phyloP scores from a whole-genome alignment of 92 coral and sea anemone genomes.

The Porites divaricata region DNA sequence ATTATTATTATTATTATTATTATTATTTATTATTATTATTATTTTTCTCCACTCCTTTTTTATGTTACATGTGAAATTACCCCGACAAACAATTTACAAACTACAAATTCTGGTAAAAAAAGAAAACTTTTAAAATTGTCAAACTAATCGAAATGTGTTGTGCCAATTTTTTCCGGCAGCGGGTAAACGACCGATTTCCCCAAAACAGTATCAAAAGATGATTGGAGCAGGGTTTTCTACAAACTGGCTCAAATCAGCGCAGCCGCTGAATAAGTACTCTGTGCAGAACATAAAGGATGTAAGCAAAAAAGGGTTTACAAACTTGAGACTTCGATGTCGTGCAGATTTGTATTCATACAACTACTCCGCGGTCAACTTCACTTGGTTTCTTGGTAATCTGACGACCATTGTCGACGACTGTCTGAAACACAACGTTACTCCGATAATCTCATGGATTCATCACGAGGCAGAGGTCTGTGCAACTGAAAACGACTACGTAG shows the following conservation, averaged over 20 bases:
- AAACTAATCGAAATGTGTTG: too few species aligned
- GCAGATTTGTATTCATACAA: constrained; percentile 53
- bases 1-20: too few species aligned
- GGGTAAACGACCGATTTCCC: constrained; percentile 1
- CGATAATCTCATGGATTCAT: constrained; percentile 67
- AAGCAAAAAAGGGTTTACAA: constrained; percentile 47
- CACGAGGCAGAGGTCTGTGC: constrained; percentile 61
- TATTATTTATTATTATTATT: too few species aligned
- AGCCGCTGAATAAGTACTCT: constrained; percentile 51
- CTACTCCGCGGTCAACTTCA: constrained; percentile 34
- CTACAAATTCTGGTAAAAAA: too few species aligned
- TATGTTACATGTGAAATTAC: too few species aligned
- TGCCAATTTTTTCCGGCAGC: too few species aligned
- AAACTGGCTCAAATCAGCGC: constrained; percentile 65
- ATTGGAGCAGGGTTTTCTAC: constrained; percentile 71
- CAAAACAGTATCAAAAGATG: constrained; percentile 46
- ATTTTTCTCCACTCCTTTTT: too few species aligned
- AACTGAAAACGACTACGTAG: constrained; percentile 28
- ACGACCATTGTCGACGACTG: constrained; percentile 51
- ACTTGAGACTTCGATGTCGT: constrained; percentile 56
- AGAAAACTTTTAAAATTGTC: too few species aligned
- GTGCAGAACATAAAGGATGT: constrained; percentile 57
- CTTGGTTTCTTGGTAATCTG: constrained; percentile 24
- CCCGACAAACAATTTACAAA: too few species aligned
- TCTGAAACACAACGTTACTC: constrained; percentile 26